Conservation (phyloP, 1,140 invertebrate genomes). For the Ruditapes philippinarum region DNA sequence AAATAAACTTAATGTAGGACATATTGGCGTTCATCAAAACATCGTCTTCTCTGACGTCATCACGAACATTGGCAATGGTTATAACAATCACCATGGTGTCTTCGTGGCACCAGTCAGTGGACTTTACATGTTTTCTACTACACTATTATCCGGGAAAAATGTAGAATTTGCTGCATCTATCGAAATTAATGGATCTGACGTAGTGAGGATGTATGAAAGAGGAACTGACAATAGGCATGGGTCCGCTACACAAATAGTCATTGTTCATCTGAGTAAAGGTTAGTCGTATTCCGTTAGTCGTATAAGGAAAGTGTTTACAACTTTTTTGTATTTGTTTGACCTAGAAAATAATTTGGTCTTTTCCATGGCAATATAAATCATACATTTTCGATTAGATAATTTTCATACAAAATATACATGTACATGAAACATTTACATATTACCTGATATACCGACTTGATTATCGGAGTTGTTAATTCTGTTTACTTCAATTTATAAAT, state of each 20-base stretch:
- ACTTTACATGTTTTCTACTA: background rate
- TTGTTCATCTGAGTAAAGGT: background rate
- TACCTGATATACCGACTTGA: too few relatives aligned
- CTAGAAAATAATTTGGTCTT: too few relatives aligned
- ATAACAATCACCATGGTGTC: background rate
- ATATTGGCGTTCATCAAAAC: background rate
- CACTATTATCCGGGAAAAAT: background rate
- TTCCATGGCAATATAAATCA: too few relatives aligned
- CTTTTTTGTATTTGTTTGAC: too few relatives aligned
- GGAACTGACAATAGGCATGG: background rate
- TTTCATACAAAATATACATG: too few relatives aligned
- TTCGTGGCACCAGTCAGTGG: background rate
- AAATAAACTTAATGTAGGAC: background rate
- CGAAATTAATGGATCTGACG: background rate
- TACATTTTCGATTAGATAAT: too few relatives aligned
- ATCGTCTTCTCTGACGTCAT: background rate
- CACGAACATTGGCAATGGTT: background rate
- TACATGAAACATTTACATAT: too few relatives aligned
- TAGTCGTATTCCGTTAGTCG: too few relatives aligned
- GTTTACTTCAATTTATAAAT: too few relatives aligned
- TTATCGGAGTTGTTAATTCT: too few relatives aligned
- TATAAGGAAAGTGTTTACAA: too few relatives aligned
- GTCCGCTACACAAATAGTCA: background rate
- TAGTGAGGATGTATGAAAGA: background rate
- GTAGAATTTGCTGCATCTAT: background rate